Evolutionary conservation across 2,113 vertebrate species (phyloP).

Genomic region (Caranx melampygus): DNA sequence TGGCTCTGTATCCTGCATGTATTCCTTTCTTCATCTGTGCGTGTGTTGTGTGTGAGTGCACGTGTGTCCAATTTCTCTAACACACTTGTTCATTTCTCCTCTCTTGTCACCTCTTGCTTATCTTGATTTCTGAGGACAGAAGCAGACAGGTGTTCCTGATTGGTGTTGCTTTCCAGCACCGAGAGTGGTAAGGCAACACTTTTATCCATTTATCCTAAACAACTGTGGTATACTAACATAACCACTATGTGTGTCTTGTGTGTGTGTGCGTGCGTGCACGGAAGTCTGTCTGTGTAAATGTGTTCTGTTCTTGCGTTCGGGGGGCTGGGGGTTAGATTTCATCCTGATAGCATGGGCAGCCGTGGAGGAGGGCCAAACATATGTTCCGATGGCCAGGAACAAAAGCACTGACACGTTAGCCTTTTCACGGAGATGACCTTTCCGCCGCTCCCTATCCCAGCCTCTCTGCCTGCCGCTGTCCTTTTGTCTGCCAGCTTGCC

Average conservation of each 20-base stretch:
- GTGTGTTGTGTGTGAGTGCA: background rate
- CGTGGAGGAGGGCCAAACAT: conserved; percentile 83
- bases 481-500: conserved; percentile 93
- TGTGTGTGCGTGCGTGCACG: conserved; percentile 14
- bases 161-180: conserved; percentile 57
- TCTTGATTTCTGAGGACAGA: conserved; percentile 64
- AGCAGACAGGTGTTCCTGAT: conserved; percentile 70
- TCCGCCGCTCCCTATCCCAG: conserved; percentile 85
- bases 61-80: conserved; percentile 22
- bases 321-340: conserved; percentile 81
- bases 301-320: conserved; percentile 63
- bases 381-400: conserved; percentile 84
- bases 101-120: conserved; percentile 65
- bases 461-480: conserved; percentile 82
- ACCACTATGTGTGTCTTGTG: conserved; percentile 46
- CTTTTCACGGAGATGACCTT: conserved; percentile 93
- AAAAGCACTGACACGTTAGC: conserved; percentile 87
- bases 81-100: conserved; percentile 53
- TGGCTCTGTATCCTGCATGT: background rate
- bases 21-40: background rate
- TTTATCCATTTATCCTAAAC: conserved; percentile 72
- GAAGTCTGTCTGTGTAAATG: conserved; percentile 48
- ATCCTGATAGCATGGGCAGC: conserved; percentile 79
- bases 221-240: conserved; percentile 78
- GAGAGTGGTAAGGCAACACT: conserved; percentile 75